These are phyloP conservation scores for Pao palembangensis DNA, from an alignment of 2,113 vertebrate genomes.

Conservation along the genomic window DNA sequence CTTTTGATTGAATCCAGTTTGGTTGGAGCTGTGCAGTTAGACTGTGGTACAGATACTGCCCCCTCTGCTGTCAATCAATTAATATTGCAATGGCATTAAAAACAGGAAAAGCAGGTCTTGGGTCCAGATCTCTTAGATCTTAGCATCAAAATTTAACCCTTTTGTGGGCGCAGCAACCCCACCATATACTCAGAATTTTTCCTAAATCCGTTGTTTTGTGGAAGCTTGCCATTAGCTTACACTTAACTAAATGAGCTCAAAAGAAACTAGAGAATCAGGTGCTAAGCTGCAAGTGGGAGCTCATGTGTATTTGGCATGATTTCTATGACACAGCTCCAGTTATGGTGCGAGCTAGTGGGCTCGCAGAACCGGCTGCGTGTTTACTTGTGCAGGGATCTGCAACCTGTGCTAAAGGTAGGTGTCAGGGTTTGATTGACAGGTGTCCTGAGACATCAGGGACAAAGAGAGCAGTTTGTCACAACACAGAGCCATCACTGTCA, in stretches of 20 bases:
- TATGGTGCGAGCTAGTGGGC: constrained; percentile 3
- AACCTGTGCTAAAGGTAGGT: constrained; percentile 22
- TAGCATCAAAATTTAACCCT: too few species aligned
- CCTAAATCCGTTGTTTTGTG: too few species aligned
- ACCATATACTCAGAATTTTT: too few species aligned
- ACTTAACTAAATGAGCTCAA: too few species aligned
- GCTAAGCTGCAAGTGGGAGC: neutral
- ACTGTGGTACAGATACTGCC: neutral
- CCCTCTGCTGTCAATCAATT: too few species aligned
- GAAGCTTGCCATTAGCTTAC: too few species aligned
- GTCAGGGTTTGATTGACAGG: constrained; percentile 46
- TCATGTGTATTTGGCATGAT: neutral
- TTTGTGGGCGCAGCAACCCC: too few species aligned
- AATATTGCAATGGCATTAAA: too few species aligned
- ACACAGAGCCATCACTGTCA: constrained; percentile 27
- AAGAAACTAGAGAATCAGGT: neutral
- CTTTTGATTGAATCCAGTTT: neutral
- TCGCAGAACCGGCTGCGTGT: neutral
- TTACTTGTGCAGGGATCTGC: neutral
- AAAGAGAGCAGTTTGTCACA: constrained; percentile 41
- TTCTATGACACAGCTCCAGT: neutral
- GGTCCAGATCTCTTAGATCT: too few species aligned
- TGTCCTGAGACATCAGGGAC: constrained; percentile 48
- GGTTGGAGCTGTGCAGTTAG: neutral
- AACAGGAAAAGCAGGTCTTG: too few species aligned